Evolutionary conservation across 2,113 vertebrate species (phyloP), one percentile per base, ranked within the genome.

Genomic region (Anser brachyrhynchus): DNA sequence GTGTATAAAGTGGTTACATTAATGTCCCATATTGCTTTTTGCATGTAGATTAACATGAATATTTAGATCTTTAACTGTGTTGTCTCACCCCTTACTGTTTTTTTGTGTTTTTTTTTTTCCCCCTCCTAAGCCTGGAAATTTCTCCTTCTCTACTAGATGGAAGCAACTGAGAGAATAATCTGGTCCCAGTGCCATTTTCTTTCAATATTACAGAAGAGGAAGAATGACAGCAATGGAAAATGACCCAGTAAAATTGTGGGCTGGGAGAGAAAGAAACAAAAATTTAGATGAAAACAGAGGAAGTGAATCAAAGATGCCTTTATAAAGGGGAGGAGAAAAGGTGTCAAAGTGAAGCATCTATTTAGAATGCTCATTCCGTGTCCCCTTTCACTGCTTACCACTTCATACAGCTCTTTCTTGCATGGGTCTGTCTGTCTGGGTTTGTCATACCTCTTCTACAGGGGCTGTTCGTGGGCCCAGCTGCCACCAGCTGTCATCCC

Each of bases 101-200:
- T 41, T 28, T 17, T 61, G 13, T 58, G 4, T 1, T n/a, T 37
- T 61, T 35, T 13, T 23, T 35, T 35, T 22, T 23, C 23, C 37
- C 9, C 6, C 9, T 13, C 0, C 15, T 31, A 37, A 51, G 19
- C 13, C 18, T 65, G 28, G 18, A 7, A 2, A 55, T 90, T 90
- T 41, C 71, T 52, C 39, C 51, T 71, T 75, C 37, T 73, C 39
- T 51, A 51, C 15, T 52, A 14, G 23, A 12, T 43, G 33, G 39
- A 74, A 84, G 43, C 5, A 43, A 21, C 13, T 26, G 22, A 19
- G 46, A 62, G 44, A 35, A 74, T 43, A 84, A n/a, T 3, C 28
- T 81, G 8, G 0, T 4, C 10, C 3, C 7, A 3, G 0, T 70
- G n/a, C 17, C 3, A 4, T 77, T 77, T 62, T 76, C 16, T 52